These are phyloP conservation scores for Epiblema foenella DNA, from an alignment of 2,888 invertebrate genomes.

Conservation along the genomic window DNA sequence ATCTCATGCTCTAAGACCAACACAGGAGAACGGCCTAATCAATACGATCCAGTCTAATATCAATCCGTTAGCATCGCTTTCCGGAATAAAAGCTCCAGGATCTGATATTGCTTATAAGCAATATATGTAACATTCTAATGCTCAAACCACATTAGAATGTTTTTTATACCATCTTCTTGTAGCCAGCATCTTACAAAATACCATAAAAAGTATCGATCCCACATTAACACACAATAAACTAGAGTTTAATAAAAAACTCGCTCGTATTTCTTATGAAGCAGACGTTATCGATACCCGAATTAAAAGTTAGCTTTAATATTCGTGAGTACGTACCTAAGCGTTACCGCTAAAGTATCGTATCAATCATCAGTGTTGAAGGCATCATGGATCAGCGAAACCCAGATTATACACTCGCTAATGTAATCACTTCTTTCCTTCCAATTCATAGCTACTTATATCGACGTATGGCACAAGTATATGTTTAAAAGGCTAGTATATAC, in stretches of 20 bases:
- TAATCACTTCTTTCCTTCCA: slow-evolving; percentile 11
- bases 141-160: no score
- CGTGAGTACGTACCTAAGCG: not conserved
- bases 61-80: not conserved
- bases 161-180: no score
- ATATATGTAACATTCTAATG: no score
- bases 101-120: no score
- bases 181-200: no score
- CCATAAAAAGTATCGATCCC: no score
- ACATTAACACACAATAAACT: not conserved
- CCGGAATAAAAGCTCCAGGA: slow-evolving; percentile 2
- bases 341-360: slow-evolving; percentile 6
- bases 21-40: not conserved
- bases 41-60: not conserved
- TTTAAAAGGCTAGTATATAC: no score
- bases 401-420: slow-evolving; percentile 20
- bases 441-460: not conserved
- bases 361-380: slow-evolving; percentile 16
- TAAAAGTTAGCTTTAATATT: slow-evolving; percentile 1
- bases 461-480: not conserved
- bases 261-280: not conserved
- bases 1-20: not conserved
- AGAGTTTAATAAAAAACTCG: not conserved
- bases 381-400: slow-evolving; percentile 8
- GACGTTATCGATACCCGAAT: not conserved